These are phyloP conservation scores for Panthera tigris DNA, from an alignment of 2,113 vertebrate species.

Conservation along the genomic window DNA sequence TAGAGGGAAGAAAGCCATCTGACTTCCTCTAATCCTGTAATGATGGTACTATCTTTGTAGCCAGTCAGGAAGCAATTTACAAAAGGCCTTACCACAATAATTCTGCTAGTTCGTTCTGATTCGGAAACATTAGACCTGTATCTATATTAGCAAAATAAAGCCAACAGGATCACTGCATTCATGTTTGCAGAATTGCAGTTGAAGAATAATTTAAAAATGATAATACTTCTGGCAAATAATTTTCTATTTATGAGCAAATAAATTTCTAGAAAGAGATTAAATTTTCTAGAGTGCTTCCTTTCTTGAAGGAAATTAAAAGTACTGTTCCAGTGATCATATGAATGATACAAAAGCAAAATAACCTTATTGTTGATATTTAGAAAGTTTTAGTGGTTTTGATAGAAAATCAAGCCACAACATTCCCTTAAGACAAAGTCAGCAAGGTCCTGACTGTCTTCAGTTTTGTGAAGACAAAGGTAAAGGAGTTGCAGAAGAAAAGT, in stretches of 20 bases:
- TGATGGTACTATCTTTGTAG: not conserved
- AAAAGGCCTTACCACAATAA: not conserved
- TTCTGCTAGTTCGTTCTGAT: not conserved
- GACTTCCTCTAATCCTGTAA: not conserved
- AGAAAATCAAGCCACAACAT: not conserved
- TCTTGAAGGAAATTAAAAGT: not conserved
- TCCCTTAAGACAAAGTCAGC: not conserved
- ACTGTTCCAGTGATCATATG: not conserved
- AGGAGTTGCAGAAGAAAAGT: not conserved
- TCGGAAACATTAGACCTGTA: not conserved
- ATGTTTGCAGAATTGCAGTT: not conserved
- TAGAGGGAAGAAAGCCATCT: not conserved
- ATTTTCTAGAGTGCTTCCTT: not conserved
- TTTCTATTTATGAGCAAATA: not conserved
- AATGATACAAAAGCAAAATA: not conserved
- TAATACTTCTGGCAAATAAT: not conserved
- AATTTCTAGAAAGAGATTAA: not conserved
- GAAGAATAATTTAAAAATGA: not conserved
- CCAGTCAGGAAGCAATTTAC: not conserved
- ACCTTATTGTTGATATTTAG: not conserved
- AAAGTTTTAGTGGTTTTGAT: not conserved
- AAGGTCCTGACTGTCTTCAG: not conserved
- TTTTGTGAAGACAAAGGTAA: not conserved
- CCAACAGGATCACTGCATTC: not conserved
- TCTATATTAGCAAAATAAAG: not conserved